These are phyloP conservation scores for Drosophila insularis DNA, from an alignment of 1,140 invertebrate genomes.

Conservation along the genomic window DNA sequence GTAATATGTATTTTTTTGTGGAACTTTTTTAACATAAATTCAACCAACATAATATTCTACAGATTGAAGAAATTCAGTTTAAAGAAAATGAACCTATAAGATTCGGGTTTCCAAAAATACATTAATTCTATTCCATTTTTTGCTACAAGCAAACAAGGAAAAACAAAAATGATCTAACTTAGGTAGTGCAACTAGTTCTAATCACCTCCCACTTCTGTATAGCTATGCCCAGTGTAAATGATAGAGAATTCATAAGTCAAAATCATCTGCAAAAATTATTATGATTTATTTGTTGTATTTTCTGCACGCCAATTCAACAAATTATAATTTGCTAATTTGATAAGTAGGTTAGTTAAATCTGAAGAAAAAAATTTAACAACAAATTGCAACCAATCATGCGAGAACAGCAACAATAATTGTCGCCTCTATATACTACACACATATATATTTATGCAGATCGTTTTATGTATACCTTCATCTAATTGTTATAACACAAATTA, in stretches of 20 bases:
- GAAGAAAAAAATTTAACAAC: conserved; percentile 34
- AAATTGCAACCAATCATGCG: conserved; percentile 57
- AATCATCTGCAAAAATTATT: conserved; percentile 1
- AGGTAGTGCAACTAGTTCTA: not conserved
- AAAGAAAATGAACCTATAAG: not conserved
- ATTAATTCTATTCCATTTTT: not conserved
- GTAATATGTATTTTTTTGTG: too few relatives aligned
- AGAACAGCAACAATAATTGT: conserved; percentile 75
- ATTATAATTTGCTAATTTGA: conserved; percentile 65
- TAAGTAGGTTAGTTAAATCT: conserved; percentile 76
- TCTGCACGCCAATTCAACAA: conserved; percentile 32
- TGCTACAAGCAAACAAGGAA: not conserved
- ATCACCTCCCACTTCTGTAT: not conserved
- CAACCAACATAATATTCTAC: too few relatives aligned
- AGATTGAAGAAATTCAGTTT: too few relatives aligned
- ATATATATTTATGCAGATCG: conserved; percentile 70
- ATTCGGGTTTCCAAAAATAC: not conserved
- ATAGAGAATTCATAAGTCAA: not conserved
- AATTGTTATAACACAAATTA: conserved; percentile 51
- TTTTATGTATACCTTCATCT: conserved; percentile 68
- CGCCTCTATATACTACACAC: conserved; percentile 52
- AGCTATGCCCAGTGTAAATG: not conserved
- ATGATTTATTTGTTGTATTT: conserved; percentile 20
- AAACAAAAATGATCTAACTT: not conserved
- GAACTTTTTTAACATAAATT: too few relatives aligned